Conservation (phyloP, 1,140 invertebrate species). For the Drosophila ananassae region DNA sequence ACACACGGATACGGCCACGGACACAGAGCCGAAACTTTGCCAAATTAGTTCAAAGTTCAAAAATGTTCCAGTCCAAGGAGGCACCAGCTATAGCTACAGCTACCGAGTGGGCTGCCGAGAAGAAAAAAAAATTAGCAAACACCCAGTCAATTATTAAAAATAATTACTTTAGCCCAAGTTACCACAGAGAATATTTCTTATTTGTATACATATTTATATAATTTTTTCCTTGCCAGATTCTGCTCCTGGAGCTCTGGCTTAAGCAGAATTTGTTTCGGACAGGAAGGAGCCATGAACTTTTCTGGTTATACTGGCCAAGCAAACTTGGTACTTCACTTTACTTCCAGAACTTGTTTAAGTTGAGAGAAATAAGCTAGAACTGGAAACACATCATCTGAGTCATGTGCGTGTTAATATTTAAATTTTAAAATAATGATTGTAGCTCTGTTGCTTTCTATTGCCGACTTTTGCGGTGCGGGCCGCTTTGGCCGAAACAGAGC, state of each 20-base stretch:
- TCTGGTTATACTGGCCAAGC: not conserved
- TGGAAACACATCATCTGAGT: not conserved
- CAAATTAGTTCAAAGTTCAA: conserved; percentile 82
- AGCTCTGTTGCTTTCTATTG: conserved; percentile 1
- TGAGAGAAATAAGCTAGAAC: not conserved
- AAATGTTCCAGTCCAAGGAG: conserved; percentile 44
- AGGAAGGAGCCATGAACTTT: conserved; percentile 6
- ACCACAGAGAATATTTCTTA: conserved; percentile 40
- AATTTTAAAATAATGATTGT: too few species aligned
- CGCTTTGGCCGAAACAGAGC: conserved; percentile 22
- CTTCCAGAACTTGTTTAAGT: not conserved
- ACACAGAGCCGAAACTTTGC: conserved; percentile 57
- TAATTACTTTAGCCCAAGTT: conserved; percentile 79
- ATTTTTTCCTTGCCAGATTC: conserved; percentile 7
- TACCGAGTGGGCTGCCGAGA: not conserved
- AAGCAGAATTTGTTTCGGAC: conserved; percentile 19
- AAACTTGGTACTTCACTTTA: not conserved
- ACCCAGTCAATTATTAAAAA: conserved; percentile 80
- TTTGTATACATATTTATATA: conserved; percentile 48
- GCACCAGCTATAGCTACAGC: conserved; percentile 5
- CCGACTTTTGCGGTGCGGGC: conserved; percentile 21
- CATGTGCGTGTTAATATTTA: not conserved
- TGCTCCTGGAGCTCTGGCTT: conserved; percentile 6
- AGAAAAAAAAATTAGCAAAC: conserved; percentile 35
- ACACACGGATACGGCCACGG: conserved; percentile 16